These are phyloP conservation scores for Hemicrepidius hirtus DNA, from an alignment of 2,888 invertebrate species.

Conservation along the genomic window DNA sequence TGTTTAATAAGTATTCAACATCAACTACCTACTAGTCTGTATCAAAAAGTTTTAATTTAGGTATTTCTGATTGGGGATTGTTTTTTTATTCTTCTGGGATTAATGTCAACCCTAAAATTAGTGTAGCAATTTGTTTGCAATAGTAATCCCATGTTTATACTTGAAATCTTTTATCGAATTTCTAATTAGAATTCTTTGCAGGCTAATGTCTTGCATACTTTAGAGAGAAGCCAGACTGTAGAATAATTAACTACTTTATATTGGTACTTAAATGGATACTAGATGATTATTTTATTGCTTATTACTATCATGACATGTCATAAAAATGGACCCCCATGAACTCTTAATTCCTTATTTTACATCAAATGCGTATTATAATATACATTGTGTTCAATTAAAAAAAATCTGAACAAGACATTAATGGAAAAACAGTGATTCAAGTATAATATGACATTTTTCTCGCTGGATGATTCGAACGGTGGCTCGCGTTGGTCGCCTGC, in stretches of 20 bases:
- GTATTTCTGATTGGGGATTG: no score
- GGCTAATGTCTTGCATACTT: constrained; percentile 19
- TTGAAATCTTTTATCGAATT: constrained; percentile 34
- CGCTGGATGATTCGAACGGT: no score
- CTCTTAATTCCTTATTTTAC: background rate
- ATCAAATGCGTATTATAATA: background rate
- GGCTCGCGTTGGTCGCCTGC: no score
- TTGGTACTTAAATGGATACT: constrained; percentile 13
- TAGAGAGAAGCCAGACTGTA: background rate
- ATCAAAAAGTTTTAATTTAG: no score
- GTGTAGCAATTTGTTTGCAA: background rate
- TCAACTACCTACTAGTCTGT: no score
- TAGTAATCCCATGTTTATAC: constrained; percentile 11
- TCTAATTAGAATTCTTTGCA: constrained; percentile 18
- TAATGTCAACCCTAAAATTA: background rate
- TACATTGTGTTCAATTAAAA: no score
- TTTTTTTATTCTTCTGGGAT: background rate
- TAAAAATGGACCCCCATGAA: background rate
- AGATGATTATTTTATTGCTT: constrained; percentile 15
- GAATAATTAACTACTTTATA: constrained; percentile 7
- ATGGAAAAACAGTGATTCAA: no score
- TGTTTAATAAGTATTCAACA: no score
- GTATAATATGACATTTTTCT: no score
- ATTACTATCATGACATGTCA: background rate
- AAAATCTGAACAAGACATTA: no score